phyloP scores from a whole-genome alignment of 35 echinoderm and acorn worm species.

The Ophioderma brevispina region DNA sequence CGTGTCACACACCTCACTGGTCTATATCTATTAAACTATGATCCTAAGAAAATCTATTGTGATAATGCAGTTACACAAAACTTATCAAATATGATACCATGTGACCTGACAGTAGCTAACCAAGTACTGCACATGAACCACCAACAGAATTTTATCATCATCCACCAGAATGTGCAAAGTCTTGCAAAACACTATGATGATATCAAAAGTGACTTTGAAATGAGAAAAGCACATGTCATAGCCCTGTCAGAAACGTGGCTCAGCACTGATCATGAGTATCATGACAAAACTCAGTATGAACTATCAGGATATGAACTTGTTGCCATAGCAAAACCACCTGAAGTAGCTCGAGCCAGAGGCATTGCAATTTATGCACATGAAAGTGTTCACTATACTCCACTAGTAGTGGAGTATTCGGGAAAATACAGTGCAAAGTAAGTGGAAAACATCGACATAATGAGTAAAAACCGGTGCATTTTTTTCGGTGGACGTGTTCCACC shows the following conservation, averaged over 20 bases:
- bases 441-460: no score
- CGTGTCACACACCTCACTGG: slow-evolving; percentile 33
- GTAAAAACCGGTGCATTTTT: no score
- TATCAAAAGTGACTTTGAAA: slow-evolving; percentile 6
- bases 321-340: not conserved
- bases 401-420: no score
- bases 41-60: not conserved
- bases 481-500: no score
- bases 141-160: not conserved
- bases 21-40: slow-evolving; percentile 32
- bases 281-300: not conserved
- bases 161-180: not conserved
- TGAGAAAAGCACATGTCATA: not conserved
- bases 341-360: not conserved
- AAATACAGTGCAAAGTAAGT: no score
- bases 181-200: not conserved
- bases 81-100: not conserved
- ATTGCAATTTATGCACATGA: not conserved
- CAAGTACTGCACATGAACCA: not conserved
- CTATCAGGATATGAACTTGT: not conserved
- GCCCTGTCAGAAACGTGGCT: not conserved
- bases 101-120: not conserved
- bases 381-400: not conserved
- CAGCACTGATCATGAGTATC: not conserved
- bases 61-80: not conserved